Base-by-base conservation (phyloP, 92 coral and sea anemone genomes). In the Actinostola sp. region DNA sequence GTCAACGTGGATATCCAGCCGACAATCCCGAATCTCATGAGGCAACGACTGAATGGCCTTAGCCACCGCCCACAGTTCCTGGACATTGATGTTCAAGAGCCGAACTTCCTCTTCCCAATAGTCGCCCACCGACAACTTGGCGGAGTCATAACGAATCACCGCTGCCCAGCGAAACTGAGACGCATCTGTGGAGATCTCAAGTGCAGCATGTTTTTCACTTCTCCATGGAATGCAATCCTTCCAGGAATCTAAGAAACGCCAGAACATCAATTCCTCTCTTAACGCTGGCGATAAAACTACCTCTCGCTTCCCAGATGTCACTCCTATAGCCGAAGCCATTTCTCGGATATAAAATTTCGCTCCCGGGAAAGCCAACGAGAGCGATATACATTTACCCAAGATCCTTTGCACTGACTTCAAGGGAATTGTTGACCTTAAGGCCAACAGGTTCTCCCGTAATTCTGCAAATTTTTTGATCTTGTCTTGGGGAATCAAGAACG, bases 311-410 rank as follows among this genome's bases (percentile, higher is more conserved):
- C 74, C 26, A 2, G 48, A 10, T 8, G 63, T 34, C 33, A 34
- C 64, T 2, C 75, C 66, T 9, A 64, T 33, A 7, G 62, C 82
- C 1, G 75, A 59, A 36, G 82, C 74, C 82, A 76, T 76, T 45
- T 66, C 65, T 41, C 82, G 27, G 49, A 66, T 76, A 50, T 65
- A 66, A 63, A 69, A 72, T 52, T 78, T 84, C 20, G 81, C 69
- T 19, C 71, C 85, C 8, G 81, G 81, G 32, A 84, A 71, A 0
- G 81, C 86, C 27, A 79, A 61, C 28, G 85, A 72, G 45, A 84
- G 77, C 24, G 84, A 84, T 32, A 41, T 70, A 54, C 84, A 78
- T 64, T 78, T 84, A n/a, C 89, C 89, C 82, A n/a, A n/a, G n/a
- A n/a, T n/a, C n/a, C n/a, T n/a, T n/a, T n/a, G n/a, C n/a, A n/a